A percentile compares a stretch with the other conserved stretches of the same genome.
These are phyloP conservation scores for Electrophaes corylata DNA, from an alignment of 2,888 invertebrate species.

Conservation along the genomic window DNA sequence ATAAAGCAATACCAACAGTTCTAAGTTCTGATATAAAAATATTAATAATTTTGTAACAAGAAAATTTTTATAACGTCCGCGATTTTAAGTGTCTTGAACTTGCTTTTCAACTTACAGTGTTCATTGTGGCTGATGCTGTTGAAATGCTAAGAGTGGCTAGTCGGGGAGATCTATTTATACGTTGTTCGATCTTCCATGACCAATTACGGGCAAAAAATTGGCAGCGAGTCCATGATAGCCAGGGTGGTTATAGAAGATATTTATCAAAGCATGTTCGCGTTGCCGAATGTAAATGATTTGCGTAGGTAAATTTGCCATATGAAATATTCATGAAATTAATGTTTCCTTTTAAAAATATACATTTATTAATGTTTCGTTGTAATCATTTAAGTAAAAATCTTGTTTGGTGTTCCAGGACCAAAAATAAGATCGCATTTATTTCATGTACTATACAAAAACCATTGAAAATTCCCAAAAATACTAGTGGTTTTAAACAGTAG, in stretches of 20 bases:
- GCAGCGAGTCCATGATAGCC: conserved; percentile 22
- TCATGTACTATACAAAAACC: too few species aligned
- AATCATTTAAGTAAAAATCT: too few species aligned
- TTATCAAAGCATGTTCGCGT: not conserved
- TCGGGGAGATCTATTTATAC: conserved; percentile 61
- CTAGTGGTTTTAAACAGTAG: too few species aligned
- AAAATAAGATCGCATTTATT: too few species aligned
- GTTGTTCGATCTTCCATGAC: conserved; percentile 41
- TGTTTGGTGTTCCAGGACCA: too few species aligned
- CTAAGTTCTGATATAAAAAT: not conserved
- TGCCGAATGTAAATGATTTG: too few species aligned
- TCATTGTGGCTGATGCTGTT: conserved; percentile 62
- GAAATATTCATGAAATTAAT: too few species aligned
- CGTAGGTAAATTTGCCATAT: too few species aligned
- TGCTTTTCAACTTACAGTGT: conserved; percentile 63
- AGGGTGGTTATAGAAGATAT: conserved; percentile 15
- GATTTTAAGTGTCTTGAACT: not conserved
- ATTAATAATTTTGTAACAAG: not conserved
- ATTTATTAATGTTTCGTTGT: too few species aligned
- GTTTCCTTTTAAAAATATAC: too few species aligned
- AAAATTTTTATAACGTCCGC: not conserved
- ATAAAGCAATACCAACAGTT: too few species aligned
- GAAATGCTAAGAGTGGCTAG: conserved; percentile 46
- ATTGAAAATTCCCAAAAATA: too few species aligned
- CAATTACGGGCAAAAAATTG: conserved; percentile 64